Percentiles rank a stretch among this genome's conserved stretches.
phyloP scores from a whole-genome alignment of 2,888 invertebrate genomes.

The Hydrotaea diabolus region DNA sequence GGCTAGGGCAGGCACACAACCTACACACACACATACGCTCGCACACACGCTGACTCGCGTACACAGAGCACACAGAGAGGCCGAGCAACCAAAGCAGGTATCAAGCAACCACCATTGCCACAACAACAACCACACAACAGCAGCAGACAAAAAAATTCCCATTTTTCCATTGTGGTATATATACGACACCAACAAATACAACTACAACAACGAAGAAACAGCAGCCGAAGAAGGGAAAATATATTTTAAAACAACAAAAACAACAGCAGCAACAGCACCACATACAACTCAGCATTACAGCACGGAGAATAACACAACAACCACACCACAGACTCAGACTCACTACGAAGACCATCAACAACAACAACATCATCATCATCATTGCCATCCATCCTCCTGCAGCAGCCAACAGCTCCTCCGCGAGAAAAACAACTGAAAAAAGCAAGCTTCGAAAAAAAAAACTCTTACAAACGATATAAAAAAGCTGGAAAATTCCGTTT shows the following conservation, averaged over 20 bases:
- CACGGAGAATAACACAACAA: constrained; percentile 3
- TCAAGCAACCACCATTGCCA: constrained; percentile 79
- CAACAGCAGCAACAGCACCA: constrained; percentile 13
- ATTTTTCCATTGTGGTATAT: constrained; percentile 79
- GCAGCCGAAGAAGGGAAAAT: constrained; percentile 56
- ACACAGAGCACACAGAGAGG: constrained; percentile 38
- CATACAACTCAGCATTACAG: no score
- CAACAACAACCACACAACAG: constrained; percentile 79
- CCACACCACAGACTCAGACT: constrained; percentile 33
- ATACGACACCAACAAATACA: constrained; percentile 69
- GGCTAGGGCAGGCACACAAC: constrained; percentile 39
- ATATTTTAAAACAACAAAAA: constrained; percentile 29
- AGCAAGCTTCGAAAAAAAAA: constrained; percentile 22
- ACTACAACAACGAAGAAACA: constrained; percentile 11
- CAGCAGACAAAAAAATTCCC: constrained; percentile 75
- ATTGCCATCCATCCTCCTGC: constrained; percentile 24
- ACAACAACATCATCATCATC: constrained; percentile 51
- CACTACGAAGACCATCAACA: constrained; percentile 51
- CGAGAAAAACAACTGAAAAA: constrained; percentile 40
- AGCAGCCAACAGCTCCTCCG: background rate
- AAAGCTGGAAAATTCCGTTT: constrained; percentile 14
- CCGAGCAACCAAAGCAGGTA: constrained; percentile 73
- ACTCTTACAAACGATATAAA: constrained; percentile 54
- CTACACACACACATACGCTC: constrained; percentile 30
- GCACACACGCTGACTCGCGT: constrained; percentile 23